phyloP scores from a whole-genome alignment of 2,113 vertebrate species.

The Pangasianodon gigas region DNA sequence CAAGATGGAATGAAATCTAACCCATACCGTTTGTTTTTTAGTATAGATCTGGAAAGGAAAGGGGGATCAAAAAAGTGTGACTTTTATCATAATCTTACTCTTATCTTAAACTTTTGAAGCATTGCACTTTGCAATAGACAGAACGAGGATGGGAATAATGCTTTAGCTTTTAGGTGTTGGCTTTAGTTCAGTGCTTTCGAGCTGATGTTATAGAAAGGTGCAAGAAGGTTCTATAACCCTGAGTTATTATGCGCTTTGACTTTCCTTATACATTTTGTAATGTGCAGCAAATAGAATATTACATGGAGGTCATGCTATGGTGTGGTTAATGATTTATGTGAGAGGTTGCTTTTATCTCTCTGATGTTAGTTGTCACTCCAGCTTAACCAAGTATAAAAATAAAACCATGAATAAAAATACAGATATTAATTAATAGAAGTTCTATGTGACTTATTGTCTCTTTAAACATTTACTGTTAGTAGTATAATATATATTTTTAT shows the following conservation, averaged over 20 bases:
- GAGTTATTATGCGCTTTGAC: constrained; percentile 2
- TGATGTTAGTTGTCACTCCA: constrained; percentile 23
- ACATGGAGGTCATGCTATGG: constrained; percentile 31
- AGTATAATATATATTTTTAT: not conserved
- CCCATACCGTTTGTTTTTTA: constrained; percentile 57
- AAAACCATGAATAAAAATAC: not conserved
- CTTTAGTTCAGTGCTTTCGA: not conserved
- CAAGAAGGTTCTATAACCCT: not conserved
- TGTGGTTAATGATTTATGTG: constrained; percentile 47
- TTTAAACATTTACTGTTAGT: not conserved
- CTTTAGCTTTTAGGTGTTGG: not conserved
- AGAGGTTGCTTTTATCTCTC: constrained; percentile 40
- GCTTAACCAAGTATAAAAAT: not conserved
- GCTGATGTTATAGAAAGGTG: not conserved
- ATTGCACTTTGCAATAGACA: not conserved
- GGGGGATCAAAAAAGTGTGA: not conserved
- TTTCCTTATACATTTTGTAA: constrained; percentile 41
- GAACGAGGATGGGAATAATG: not conserved
- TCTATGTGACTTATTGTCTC: not conserved
- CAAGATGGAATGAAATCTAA: constrained; percentile 74
- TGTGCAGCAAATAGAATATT: constrained; percentile 38
- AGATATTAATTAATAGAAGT: not conserved
- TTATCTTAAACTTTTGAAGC: constrained; percentile 11
- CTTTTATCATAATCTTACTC: constrained; percentile 31
- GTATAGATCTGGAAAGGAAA: constrained; percentile 66